Evolutionary conservation across 1,140 invertebrate species (phyloP).

Genomic region (Battus philenor): DNA sequence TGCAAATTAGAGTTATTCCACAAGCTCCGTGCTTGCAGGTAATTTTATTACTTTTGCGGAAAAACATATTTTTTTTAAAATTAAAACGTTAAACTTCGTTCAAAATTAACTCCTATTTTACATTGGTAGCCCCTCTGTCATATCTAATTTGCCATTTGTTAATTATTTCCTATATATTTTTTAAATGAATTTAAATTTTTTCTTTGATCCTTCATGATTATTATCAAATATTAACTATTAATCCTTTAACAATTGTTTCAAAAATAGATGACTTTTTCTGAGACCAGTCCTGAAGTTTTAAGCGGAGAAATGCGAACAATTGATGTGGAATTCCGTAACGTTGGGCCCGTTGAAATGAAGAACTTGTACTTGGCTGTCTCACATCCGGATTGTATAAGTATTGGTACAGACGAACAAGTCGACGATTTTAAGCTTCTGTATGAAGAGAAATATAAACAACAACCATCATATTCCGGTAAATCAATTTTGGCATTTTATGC

Average conservation of each 20-base stretch:
- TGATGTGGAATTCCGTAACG: constrained; percentile 82
- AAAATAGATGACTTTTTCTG: constrained; percentile 80
- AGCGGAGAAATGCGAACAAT: constrained; percentile 84
- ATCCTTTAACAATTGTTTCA: no score
- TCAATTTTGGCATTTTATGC: no score
- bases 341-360: constrained; percentile 80
- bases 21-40: constrained; percentile 86
- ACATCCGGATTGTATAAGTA: constrained; percentile 81
- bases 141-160: not conserved
- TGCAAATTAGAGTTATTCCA: constrained; percentile 81
- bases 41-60: constrained; percentile 16
- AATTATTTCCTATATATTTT: not conserved
- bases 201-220: no score
- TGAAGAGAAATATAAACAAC: constrained; percentile 53
- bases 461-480: constrained; percentile 35
- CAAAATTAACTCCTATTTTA: not conserved
- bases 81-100: not conserved
- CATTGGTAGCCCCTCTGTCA: not conserved
- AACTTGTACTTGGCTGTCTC: constrained; percentile 82
- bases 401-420: constrained; percentile 45
- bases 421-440: constrained; percentile 53
- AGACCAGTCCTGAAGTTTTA: constrained; percentile 81
- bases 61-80: not conserved
- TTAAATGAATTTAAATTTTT: no score
- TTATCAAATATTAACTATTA: no score